Evolutionary conservation across 2,888 invertebrate species (phyloP), one percentile per base, ranked within the genome.

Genomic region (Spodoptera picta): DNA sequence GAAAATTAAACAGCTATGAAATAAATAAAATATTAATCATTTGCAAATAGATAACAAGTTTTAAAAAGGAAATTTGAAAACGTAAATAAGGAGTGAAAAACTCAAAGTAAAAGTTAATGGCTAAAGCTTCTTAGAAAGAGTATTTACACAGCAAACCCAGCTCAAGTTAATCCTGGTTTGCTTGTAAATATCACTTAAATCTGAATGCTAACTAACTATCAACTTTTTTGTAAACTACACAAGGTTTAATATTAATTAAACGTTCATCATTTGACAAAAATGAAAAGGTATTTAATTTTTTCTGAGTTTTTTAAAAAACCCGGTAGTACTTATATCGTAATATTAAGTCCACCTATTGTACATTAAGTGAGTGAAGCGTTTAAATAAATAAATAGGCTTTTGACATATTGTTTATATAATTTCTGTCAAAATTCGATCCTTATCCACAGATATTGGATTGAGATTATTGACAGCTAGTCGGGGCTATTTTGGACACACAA

Each of bases 181-280:
- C 49, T 31, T 12, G 59, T 73, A 74, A 76, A 76, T 68, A 76
- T 36, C 63, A 64, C 46, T 72, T 64, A 67, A 62, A 67, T 56
- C 46, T 24, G 53, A 68, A 73, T 69, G 73, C 66, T 69, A 63
- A 51, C 62, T 56, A 42, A 63, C 65, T 65, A 77, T 73, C 70
- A 77, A 77, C 50, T 65, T 52, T 69, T 78, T 63, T 54, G 55
- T 57, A 49, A 65, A 67, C 65, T 64, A 61, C 56, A 9, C 0
- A 43, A 58, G 55, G 12, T 0, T 59, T 46, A 56, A 49, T 11
- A 58, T 49, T 58, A 48, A 45, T 46, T 62, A 14, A 60, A 69
- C 6, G 50, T 44, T 44, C 6, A 41, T 50, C 10, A 1, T 60
- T 43, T 0, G 43, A 23, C 56, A 58, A 46, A 43, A 36, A 64